Base-by-base conservation (phyloP, 2,797 vertebrate species). In the Myripristis murdjan region DNA sequence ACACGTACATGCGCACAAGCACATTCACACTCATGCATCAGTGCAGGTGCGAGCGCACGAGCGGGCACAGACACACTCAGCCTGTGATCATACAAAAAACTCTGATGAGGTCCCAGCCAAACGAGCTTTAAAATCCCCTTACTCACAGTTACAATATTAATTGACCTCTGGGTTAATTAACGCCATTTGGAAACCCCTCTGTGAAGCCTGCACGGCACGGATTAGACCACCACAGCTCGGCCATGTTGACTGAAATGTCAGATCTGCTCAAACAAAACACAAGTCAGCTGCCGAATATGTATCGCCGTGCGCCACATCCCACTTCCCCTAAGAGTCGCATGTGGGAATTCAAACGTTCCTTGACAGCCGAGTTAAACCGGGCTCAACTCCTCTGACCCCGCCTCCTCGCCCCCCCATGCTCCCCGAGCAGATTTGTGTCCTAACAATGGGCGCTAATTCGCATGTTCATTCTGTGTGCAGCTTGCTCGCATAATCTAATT, bases 131-230 rank as follows among this genome's bases (percentile, higher is more conserved):
- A 37, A 54, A 66, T 71, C 68, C 75, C 66, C 46, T 6, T 20
- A 43, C 52, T 69, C 72, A 44, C 62, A 74, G 81, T 79, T 64
- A 64, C 74, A 79, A 52, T 68, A 78, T 79, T 67, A 74, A 78
- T 64, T 15, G 74, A 87, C 87, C 83, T 64, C 41, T 5, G 65
- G 80, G 84, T 91, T 91, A 92, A 92, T 92, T 85, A 90, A 53
- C 44, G 33, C 47, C 53, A 39, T 65, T 64, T 59, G 37, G 39
- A 60, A 56, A 47, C 53, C 26, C n/a, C 26, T 0, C 76, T 64
- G 15, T 20, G 15, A 82, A 68, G 46, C 59, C n/a, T 4, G 37
- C 16, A 20, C 28, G 62, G 9, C 18, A 0, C 15, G 31, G 79
- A 85, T 87, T 77, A 82, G 74, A 35, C 61, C 61, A 5, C 43